Percentiles rank a stretch among this genome's conserved stretches.
Conservation (phyloP, 2,797 vertebrate species). For the Saxicola maurus region DNA sequence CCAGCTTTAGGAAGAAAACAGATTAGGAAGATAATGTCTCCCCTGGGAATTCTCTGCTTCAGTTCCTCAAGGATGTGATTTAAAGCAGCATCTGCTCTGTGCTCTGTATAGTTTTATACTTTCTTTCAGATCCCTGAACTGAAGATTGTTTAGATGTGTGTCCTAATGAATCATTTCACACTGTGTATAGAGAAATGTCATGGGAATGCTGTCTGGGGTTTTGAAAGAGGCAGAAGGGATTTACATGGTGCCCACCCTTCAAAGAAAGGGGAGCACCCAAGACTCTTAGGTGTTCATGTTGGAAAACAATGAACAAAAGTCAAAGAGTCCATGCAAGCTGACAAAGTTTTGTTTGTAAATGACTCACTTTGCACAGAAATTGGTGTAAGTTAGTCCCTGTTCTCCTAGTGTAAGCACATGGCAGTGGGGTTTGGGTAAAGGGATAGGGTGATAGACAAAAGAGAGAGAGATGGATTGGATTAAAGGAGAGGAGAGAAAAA, state of each 20-base stretch:
- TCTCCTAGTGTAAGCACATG: not conserved
- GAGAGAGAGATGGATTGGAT: not conserved
- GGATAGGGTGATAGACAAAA: not conserved
- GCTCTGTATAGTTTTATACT: not conserved
- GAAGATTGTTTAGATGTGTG: not conserved
- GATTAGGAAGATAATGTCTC: not conserved
- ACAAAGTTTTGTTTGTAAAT: not conserved
- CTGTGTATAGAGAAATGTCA: not conserved
- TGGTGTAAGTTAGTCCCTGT: not conserved
- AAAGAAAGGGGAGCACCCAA: not conserved
- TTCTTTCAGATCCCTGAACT: not conserved
- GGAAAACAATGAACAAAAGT: not conserved
- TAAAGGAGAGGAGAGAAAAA: not conserved
- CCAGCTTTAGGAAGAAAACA: not conserved
- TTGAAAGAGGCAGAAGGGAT: not conserved
- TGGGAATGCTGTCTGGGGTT: not conserved
- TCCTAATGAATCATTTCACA: not conserved
- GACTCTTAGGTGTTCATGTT: not conserved
- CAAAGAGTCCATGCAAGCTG: not conserved
- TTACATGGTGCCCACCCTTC: not conserved
- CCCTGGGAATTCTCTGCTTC: not conserved
- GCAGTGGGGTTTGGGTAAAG: not conserved
- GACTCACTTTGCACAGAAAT: not conserved
- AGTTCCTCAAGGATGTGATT: not conserved
- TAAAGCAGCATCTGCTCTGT: not conserved